These are phyloP conservation scores for Palloptera scutellata DNA, from an alignment of 2,888 invertebrate genomes.

Conservation along the genomic window DNA sequence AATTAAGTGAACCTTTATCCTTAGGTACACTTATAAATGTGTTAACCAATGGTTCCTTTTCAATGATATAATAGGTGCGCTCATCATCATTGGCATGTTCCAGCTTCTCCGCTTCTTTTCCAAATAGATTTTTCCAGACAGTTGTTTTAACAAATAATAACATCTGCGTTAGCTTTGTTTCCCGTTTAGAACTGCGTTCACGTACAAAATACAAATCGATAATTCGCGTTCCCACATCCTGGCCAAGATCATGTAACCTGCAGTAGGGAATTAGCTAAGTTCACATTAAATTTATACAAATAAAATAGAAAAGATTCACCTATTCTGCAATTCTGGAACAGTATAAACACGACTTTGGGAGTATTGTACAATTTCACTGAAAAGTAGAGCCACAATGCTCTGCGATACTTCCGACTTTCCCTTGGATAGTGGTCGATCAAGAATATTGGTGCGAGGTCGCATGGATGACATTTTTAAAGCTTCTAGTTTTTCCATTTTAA, in stretches of 20 bases:
- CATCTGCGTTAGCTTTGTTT: slow-evolving; percentile 94
- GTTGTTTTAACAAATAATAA: slow-evolving; percentile 94
- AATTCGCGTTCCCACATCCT: slow-evolving; percentile 92
- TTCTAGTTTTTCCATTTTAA: slow-evolving; percentile 58
- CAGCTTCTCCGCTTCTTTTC: slow-evolving; percentile 97
- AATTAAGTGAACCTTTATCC: slow-evolving; percentile 96
- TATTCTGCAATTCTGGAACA: slow-evolving; percentile 92
- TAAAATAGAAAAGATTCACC: slow-evolving; percentile 68
- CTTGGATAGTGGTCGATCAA: slow-evolving; percentile 90
- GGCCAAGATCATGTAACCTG: slow-evolving; percentile 93
- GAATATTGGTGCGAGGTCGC: slow-evolving; percentile 68
- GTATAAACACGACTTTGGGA: slow-evolving; percentile 95
- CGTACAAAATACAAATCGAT: slow-evolving; percentile 93
- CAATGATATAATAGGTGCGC: slow-evolving; percentile 96
- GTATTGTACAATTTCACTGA: slow-evolving; percentile 98
- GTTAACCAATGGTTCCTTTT: slow-evolving; percentile 97
- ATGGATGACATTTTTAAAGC: slow-evolving; percentile 61
- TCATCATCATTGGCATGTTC: slow-evolving; percentile 99
- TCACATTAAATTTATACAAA: not conserved
- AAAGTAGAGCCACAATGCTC: slow-evolving; percentile 92
- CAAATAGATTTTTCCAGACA: slow-evolving; percentile 97
- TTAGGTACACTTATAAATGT: slow-evolving; percentile 97
- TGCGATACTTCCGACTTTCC: slow-evolving; percentile 92
- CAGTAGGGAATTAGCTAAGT: slow-evolving; percentile 10
- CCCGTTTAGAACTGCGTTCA: slow-evolving; percentile 92